Base-by-base conservation (phyloP, 2,888 invertebrate genomes). In the Protophormia terraenovae region DNA sequence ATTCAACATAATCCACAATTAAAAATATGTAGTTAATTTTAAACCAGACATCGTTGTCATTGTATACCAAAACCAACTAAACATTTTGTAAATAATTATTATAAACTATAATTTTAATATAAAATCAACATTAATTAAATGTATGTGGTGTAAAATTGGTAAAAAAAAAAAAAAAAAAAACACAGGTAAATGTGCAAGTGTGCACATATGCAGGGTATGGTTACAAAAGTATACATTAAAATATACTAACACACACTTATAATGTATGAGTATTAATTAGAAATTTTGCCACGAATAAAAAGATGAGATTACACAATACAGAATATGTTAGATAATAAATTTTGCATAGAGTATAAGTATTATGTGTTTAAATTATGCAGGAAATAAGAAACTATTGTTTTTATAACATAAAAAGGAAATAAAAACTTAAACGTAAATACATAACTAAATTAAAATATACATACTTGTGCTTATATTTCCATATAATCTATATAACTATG, bases 81-180 rank as follows among this genome's bases (percentile, higher is more conserved):
- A 3, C 7, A 72, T n/a, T n/a, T 14, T 62, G 16, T 22, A 50
- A 50, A 50, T 38, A 72, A 45, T 19, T 58, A 3, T 19, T 41
- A 14, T 45, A 29, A 72, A 14, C 29, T 45, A 29, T 32, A 32
- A 53, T 75, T 64, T 38, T 27, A 35, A 41, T 76, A 35, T 5
- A 32, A 77, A 55, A 45, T 35, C 50, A 71, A 64, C 62, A 72
- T 72, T 53, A 72, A 79, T 64, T 79, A 72, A 62, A 64, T 32
- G 45, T 24, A 45, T 53, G 41, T 6, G 53, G 32, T 53, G 16
- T n/a, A 14, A 24, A 72, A 24, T n/a, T 66, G 10, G 3, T 16
- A 35, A 58, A 47, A n/a, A 10, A 16, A 47, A 16, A 3, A 0
- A 29, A 35, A 50, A n/a, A n/a, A n/a, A n/a, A n/a, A 62, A 14